Conservation (phyloP, 2,888 invertebrate genomes). For the Tenthredo notha region DNA sequence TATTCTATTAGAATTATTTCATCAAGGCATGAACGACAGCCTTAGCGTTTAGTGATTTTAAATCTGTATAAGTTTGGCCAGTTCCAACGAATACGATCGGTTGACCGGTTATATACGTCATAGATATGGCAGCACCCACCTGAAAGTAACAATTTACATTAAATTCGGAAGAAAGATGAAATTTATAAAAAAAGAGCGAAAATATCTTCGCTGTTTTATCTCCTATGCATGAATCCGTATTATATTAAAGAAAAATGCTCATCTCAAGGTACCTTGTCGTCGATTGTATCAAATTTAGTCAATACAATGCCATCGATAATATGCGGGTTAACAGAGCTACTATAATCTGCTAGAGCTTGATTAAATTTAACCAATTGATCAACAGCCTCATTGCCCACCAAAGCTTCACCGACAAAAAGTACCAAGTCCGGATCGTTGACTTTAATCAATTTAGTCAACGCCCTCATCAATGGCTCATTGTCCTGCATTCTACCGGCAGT, state of each 20-base stretch:
- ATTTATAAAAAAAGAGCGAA: conserved; percentile 5
- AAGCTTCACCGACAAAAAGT: conserved; percentile 99
- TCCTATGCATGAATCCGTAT: background rate
- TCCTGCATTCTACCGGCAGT: conserved; percentile 99
- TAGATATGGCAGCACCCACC: conserved; percentile 99
- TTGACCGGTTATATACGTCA: conserved; percentile 99
- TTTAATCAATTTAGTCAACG: conserved; percentile 97
- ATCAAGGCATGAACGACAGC: conserved; percentile 98
- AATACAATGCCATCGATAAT: conserved; percentile 99
- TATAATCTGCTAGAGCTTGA: conserved; percentile 97
- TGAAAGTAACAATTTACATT: conserved; percentile 64
- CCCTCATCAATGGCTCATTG: conserved; percentile 99
- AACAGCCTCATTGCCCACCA: conserved; percentile 99
- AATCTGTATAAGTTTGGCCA: conserved; percentile 99
- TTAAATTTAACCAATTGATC: conserved; percentile 99
- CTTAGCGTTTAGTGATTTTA: conserved; percentile 97
- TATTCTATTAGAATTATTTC: conserved; percentile 83
- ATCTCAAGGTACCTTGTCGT: conserved; percentile 89
- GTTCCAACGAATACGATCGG: conserved; percentile 99
- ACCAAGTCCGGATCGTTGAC: conserved; percentile 99
- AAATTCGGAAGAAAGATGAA: background rate
- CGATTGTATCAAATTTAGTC: conserved; percentile 99
- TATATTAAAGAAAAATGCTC: conserved; percentile 29
- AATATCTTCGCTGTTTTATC: background rate
- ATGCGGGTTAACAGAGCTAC: conserved; percentile 87